Percentiles rank a stretch among this genome's conserved stretches.
Conservation (phyloP, 2,888 invertebrate species). For the Uloborus plumipes region DNA sequence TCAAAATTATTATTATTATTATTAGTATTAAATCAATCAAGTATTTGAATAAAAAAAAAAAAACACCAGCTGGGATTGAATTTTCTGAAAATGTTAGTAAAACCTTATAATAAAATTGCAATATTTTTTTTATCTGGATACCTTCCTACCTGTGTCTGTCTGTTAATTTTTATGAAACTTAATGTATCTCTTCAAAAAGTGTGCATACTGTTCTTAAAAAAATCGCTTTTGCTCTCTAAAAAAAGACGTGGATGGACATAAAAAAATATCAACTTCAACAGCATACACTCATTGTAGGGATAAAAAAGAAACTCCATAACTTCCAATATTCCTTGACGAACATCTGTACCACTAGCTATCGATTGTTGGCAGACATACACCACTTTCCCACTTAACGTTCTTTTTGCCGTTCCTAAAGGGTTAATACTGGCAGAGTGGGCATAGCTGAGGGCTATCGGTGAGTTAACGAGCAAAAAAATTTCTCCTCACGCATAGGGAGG, state of each 20-base stretch:
- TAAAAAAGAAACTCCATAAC: conserved; percentile 21
- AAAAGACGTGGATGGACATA: not conserved
- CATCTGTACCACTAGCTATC: conserved; percentile 54
- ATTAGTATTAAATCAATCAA: too few species aligned
- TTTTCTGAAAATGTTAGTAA: too few species aligned
- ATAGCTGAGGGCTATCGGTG: conserved; percentile 36
- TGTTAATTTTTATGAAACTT: too few species aligned
- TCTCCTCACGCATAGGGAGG: conserved; percentile 29
- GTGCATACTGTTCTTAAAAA: too few species aligned
- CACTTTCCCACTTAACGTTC: conserved; percentile 35
- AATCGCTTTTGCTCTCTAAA: too few species aligned
- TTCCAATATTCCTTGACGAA: conserved; percentile 7
- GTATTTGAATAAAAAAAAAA: too few species aligned
- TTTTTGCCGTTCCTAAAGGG: conserved; percentile 48
- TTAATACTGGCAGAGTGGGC: conserved; percentile 39
- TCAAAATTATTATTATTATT: too few species aligned
- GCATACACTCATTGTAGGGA: not conserved
- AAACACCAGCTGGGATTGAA: too few species aligned
- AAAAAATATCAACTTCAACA: conserved; percentile 13
- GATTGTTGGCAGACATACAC: conserved; percentile 40
- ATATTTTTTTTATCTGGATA: too few species aligned
- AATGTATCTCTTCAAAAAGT: too few species aligned
- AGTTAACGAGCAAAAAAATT: conserved; percentile 29
- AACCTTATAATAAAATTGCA: too few species aligned
- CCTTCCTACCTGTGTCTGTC: too few species aligned